These are phyloP conservation scores for Ooceraea biroi DNA, from an alignment of 1,140 invertebrate species.

Conservation along the genomic window DNA sequence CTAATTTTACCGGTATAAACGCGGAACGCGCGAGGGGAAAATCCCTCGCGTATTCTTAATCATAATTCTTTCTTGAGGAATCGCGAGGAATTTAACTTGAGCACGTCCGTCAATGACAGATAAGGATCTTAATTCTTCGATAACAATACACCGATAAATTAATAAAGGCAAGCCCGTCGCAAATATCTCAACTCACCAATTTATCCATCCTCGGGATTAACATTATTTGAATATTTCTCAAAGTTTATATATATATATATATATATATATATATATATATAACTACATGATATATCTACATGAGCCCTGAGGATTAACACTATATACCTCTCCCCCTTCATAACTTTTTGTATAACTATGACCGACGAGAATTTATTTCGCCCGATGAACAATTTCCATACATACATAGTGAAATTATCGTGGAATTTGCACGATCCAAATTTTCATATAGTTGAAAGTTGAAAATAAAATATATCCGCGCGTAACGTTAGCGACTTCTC, in stretches of 20 bases:
- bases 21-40: not conserved
- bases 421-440: not conserved
- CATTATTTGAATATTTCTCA: not conserved
- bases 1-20: constrained; percentile 37
- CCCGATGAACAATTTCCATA: not conserved
- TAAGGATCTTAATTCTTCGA: constrained; percentile 12
- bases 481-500: not conserved
- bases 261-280: too few relatives aligned
- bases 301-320: not conserved
- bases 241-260: not conserved
- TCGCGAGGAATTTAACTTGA: not conserved
- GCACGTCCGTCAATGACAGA: not conserved
- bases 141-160: constrained; percentile 32
- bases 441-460: not conserved
- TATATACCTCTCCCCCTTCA: too few relatives aligned
- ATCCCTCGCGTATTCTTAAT: constrained; percentile 20
- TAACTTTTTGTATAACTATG: not conserved
- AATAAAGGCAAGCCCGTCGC: not conserved
- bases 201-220: constrained; percentile 1
- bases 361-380: not conserved
- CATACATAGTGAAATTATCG: not conserved
- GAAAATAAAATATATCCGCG: not conserved
- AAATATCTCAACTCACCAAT: not conserved
- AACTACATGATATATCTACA: too few relatives aligned
- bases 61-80: constrained; percentile 45